Base-by-base conservation (phyloP, 2,888 invertebrate species). In the Horisme vitalbata region DNA sequence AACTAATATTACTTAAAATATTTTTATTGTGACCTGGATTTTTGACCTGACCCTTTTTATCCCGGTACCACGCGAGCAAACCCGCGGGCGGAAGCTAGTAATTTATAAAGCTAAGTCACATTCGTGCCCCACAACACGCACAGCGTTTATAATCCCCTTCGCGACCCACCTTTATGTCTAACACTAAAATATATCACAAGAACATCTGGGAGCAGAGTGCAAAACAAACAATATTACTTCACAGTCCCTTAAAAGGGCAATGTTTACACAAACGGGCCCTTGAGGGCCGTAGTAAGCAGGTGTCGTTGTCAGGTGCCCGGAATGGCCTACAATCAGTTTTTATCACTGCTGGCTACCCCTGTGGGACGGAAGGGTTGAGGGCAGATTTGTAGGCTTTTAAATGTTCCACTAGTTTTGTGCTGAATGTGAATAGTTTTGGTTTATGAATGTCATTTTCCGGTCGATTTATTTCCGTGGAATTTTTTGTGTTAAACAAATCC, bases 271-370 rank as follows among this genome's bases (percentile, higher is more conserved):
- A 55, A 37, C 48, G 49, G 41, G 36, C 57, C 41, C 57, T 11
- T 8, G 52, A 46, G 57, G 32, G 51, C 57, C 52, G 32, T 36
- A 28, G 54, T 49, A 46, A 61, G 47, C 71, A 72, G 71, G 71
- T 71, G 73, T 61, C 52, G 39, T 45, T 56, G 59, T 58, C 73
- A 71, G 70, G 73, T 68, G 62, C 43, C 53, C 61, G 50, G 57
- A 48, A 48, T 28, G 39, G 55, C 36, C 45, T 47, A 50, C 71
- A 70, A 72, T 72, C 70, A 63, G 67, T 68, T 72, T 70, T 72
- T 72, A 71, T 71, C 64, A 58, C 61, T 64, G 61, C 61, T 52
- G 45, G 60, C 59, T 52, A 44, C 60, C 56, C 68, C 59, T 62
- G 14, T 28, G 70, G 65, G 71, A 39, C 18, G 24, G 13, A 46